Percentiles rank a stretch among this genome's conserved stretches.
phyloP scores from a whole-genome alignment of 2,888 invertebrate genomes.

The Halocaridina rubra region DNA sequence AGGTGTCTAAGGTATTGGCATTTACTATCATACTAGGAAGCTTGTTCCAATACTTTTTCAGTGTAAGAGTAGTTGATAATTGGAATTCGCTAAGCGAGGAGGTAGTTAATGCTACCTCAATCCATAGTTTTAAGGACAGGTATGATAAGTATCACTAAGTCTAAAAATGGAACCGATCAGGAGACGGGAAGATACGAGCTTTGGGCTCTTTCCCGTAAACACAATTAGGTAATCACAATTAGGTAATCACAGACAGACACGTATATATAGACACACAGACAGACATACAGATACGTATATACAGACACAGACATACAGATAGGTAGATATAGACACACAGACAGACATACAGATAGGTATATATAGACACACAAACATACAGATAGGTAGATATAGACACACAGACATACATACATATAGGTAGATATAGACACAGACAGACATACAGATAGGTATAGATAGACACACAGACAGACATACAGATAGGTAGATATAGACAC shows the following conservation, averaged over 20 bases:
- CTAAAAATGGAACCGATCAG: too few relatives aligned
- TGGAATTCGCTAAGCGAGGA: too few relatives aligned
- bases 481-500: conserved; percentile 9
- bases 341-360: background rate
- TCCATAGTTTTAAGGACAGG: too few relatives aligned
- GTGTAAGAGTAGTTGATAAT: too few relatives aligned
- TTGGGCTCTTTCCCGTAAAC: too few relatives aligned
- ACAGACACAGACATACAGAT: background rate
- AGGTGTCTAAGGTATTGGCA: too few relatives aligned
- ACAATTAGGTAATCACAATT: too few relatives aligned
- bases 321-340: background rate
- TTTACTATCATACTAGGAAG: too few relatives aligned
- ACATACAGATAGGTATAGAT: background rate
- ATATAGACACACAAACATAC: background rate
- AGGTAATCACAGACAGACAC: background rate
- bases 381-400: conserved; percentile 17
- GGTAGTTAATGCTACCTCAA: too few relatives aligned
- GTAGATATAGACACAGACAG: background rate
- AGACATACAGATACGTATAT: conserved; percentile 10
- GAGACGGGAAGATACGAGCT: too few relatives aligned
- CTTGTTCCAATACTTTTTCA: too few relatives aligned
- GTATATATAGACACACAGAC: conserved; percentile 15
- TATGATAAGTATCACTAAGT: too few relatives aligned
- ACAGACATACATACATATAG: background rate
- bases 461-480: background rate